Percentiles rank a stretch among this genome's conserved stretches.
phyloP scores from a whole-genome alignment of 2,888 invertebrate species.

The Germaria angustata region DNA sequence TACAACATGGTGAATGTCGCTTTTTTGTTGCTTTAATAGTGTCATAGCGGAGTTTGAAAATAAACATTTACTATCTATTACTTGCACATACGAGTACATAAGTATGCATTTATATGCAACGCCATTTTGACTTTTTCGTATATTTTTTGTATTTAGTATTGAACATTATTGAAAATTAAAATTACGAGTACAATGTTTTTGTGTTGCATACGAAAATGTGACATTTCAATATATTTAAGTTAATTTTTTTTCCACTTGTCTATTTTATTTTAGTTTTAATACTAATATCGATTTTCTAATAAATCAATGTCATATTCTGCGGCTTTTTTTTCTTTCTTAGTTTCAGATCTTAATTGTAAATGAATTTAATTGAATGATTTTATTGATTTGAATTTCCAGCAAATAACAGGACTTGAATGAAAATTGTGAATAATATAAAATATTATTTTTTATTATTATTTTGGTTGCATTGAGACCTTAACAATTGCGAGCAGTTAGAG shows the following conservation, averaged over 20 bases:
- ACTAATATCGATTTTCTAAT: conserved; percentile 36
- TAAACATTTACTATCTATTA: conserved; percentile 35
- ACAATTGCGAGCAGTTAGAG: neutral
- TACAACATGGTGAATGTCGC: conserved; percentile 65
- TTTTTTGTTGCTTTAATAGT: conserved; percentile 42
- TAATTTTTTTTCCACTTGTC: conserved; percentile 13
- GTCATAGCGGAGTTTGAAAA: conserved; percentile 22
- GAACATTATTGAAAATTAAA: conserved; percentile 43
- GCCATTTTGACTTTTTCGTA: conserved; percentile 63
- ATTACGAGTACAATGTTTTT: conserved; percentile 6
- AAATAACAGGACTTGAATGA: conserved; percentile 28
- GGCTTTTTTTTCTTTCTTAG: neutral
- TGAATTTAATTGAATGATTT: conserved; percentile 41
- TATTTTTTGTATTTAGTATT: conserved; percentile 20
- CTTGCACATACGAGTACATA: too few species aligned
- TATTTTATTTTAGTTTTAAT: conserved; percentile 20
- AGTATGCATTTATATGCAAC: conserved; percentile 54
- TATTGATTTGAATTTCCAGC: conserved; percentile 40
- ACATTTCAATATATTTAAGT: conserved; percentile 53
- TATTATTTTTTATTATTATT: conserved; percentile 17
- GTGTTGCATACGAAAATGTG: conserved; percentile 31
- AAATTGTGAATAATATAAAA: neutral
- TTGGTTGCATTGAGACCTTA: neutral
- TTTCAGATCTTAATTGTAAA: conserved; percentile 32
- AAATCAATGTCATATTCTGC: conserved; percentile 57